Evolutionary conservation across 2,888 invertebrate genomes (phyloP).

Genomic region (Meghimatium bilineatum): DNA sequence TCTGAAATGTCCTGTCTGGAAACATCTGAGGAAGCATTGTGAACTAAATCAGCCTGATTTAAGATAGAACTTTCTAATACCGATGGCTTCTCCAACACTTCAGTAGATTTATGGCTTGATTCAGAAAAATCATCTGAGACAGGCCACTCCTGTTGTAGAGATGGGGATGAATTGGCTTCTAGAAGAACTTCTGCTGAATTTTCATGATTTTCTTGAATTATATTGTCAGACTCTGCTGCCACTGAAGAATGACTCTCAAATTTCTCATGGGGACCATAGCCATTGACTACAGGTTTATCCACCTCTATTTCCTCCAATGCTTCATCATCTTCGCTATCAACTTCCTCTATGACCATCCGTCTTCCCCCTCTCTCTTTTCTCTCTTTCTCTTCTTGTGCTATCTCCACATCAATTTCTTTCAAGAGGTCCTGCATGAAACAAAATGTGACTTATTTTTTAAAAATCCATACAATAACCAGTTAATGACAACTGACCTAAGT

Average conservation of each 20-base stretch:
- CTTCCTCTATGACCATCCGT: slow-evolving; percentile 55
- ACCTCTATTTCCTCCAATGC: slow-evolving; percentile 42
- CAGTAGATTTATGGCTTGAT: background rate
- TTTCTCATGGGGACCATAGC: slow-evolving; percentile 5
- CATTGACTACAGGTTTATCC: slow-evolving; percentile 42
- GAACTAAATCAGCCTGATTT: background rate
- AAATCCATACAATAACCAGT: background rate
- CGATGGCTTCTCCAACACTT: background rate
- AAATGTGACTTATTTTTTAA: background rate
- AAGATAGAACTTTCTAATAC: background rate
- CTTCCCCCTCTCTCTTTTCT: slow-evolving; percentile 55
- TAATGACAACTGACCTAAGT: background rate
- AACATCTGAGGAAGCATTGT: background rate
- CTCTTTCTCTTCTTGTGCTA: slow-evolving; percentile 45
- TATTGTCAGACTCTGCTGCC: slow-evolving; percentile 24
- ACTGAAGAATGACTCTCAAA: slow-evolving; percentile 29
- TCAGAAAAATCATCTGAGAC: background rate
- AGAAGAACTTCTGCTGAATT: background rate
- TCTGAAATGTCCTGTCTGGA: background rate
- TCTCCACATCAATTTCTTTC: slow-evolving; percentile 60
- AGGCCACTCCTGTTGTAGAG: background rate
- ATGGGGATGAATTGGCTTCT: background rate
- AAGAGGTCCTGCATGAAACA: slow-evolving; percentile 61
- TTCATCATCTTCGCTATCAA: slow-evolving; percentile 46
- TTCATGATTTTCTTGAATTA: slow-evolving; percentile 2